Percentiles rank a stretch among this genome's conserved stretches.
phyloP scores from a whole-genome alignment of 2,888 invertebrate species.

The Caenorhabditis sp. region DNA sequence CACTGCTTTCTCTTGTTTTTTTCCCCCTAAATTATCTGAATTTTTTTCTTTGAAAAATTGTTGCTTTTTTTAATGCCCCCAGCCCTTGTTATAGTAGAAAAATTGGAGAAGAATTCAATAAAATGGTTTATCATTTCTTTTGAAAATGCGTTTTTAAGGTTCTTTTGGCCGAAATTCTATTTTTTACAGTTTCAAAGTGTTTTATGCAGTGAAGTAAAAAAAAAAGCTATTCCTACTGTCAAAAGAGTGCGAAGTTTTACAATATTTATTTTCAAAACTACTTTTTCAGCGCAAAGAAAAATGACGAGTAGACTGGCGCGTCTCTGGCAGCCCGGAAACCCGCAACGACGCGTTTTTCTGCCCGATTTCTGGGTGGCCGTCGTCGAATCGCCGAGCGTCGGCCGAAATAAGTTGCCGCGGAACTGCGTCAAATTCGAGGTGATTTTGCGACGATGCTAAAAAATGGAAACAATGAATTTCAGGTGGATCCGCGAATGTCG shows the following conservation, averaged over 20 bases:
- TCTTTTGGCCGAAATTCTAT: not conserved
- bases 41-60: not conserved
- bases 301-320: slow-evolving; percentile 74
- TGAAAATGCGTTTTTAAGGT: not conserved
- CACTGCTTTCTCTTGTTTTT: not conserved
- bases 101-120: too few relatives aligned
- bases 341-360: slow-evolving; percentile 92
- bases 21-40: slow-evolving; percentile 1
- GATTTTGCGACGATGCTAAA: too few relatives aligned
- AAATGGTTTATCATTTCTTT: not conserved
- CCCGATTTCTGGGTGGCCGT: slow-evolving; percentile 98
- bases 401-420: slow-evolving; percentile 82
- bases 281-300: slow-evolving; percentile 3
- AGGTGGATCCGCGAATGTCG: slow-evolving; percentile 84
- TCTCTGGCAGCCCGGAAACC: slow-evolving; percentile 84
- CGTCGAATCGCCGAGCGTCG: slow-evolving; percentile 83
- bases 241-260: too few relatives aligned
- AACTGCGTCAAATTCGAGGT: slow-evolving; percentile 91
- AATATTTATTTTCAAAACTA: not conserved
- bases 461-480: too few relatives aligned
- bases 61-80: not conserved
- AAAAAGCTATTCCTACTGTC: too few relatives aligned
- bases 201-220: too few relatives aligned
- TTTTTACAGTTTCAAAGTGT: not conserved
- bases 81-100: too few relatives aligned